Evolutionary conservation across 2,888 invertebrate genomes (phyloP).

Genomic region (Auanema freiburgensis): DNA sequence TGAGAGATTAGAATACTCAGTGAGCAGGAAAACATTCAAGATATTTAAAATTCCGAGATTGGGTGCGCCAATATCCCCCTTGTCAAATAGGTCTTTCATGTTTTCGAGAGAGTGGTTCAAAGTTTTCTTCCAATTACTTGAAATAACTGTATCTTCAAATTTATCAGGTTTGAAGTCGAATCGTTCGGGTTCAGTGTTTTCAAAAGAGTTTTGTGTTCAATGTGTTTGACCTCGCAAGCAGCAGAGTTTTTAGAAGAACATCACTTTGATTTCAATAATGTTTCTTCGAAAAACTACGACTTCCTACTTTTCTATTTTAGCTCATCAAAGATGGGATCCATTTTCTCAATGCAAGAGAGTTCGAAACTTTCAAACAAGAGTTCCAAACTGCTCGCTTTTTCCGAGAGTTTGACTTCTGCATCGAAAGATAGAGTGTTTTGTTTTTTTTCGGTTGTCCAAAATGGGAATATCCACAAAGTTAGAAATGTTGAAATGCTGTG

Average conservation of each 20-base stretch:
- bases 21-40: slow-evolving; percentile 9
- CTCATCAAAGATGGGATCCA: slow-evolving; percentile 11
- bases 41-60: slow-evolving; percentile 15
- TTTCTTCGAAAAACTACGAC: slow-evolving; percentile 12
- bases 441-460: too few relatives aligned
- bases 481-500: too few relatives aligned
- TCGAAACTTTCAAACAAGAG: background rate
- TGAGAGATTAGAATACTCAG: background rate
- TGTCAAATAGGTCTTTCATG: slow-evolving; percentile 23
- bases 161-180: slow-evolving; percentile 28
- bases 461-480: too few relatives aligned
- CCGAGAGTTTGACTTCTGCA: too few relatives aligned
- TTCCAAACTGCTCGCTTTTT: too few relatives aligned
- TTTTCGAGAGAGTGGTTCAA: slow-evolving; percentile 12
- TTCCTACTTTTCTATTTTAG: slow-evolving; percentile 1
- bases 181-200: slow-evolving; percentile 23
- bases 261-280: slow-evolving; percentile 43
- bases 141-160: too few relatives aligned
- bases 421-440: too few relatives aligned
- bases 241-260: slow-evolving; percentile 29
- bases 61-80: slow-evolving; percentile 17
- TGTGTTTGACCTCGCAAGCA: slow-evolving; percentile 24
- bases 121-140: too few relatives aligned
- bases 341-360: background rate
- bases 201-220: slow-evolving; percentile 22